phyloP scores from a whole-genome alignment of 2,113 vertebrate genomes.

The Xiphorhynchus elegans region DNA sequence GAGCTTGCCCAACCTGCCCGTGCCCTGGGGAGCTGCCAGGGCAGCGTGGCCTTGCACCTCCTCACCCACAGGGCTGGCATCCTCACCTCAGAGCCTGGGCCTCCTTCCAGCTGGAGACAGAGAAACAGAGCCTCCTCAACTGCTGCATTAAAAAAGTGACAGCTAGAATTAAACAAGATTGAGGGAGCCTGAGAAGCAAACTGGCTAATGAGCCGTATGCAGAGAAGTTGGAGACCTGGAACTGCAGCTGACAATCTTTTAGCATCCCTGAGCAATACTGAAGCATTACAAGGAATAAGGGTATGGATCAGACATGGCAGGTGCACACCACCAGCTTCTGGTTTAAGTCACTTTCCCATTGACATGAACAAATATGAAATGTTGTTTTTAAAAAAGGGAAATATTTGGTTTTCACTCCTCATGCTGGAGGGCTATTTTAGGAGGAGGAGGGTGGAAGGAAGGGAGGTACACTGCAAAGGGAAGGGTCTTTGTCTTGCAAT shows the following conservation, averaged over 20 bases:
- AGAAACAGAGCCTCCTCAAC: neutral
- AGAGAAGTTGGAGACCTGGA: neutral
- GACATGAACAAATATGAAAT: neutral
- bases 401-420: neutral
- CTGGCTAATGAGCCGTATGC: neutral
- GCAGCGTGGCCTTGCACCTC: neutral
- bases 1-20: neutral
- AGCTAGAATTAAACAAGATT: neutral
- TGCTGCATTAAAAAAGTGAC: neutral
- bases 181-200: neutral
- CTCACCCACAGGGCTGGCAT: neutral
- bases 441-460: conserved; percentile 59
- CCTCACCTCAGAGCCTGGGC: neutral
- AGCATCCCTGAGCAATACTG: neutral
- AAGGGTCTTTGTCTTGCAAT: conserved; percentile 57
- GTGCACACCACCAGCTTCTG: neutral
- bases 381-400: neutral
- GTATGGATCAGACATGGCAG: rapidly evolving
- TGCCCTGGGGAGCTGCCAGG: neutral
- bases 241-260: neutral
- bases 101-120: neutral
- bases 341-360: neutral
- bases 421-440: conserved; percentile 19
- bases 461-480: conserved; percentile 35
- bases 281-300: neutral